Conservation (phyloP, 1,140 invertebrate species). For the Platyura marginata region DNA sequence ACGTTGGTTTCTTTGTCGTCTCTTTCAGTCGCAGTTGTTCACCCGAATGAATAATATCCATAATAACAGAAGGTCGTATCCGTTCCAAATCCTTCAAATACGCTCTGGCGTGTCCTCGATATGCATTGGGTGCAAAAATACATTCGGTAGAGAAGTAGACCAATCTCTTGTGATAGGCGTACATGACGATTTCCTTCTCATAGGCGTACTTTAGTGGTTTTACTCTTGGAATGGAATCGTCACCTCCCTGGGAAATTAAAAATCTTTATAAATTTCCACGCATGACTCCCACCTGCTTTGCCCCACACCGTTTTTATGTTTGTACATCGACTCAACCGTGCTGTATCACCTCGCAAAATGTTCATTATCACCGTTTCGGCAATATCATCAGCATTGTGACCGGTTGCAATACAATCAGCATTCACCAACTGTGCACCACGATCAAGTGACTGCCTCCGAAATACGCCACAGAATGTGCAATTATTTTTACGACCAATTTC, state of each 20-base stretch:
- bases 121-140: conserved; percentile 96
- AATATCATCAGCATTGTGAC: conserved; percentile 99
- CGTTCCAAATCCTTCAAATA: conserved; percentile 94
- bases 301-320: conserved; percentile 61
- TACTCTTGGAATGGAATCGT: conserved; percentile 76
- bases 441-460: conserved; percentile 89
- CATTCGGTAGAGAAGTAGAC: conserved; percentile 99
- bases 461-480: conserved; percentile 98
- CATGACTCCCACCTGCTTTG: conserved; percentile 1
- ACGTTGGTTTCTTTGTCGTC: conserved; percentile 58
- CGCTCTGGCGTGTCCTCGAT: conserved; percentile 80
- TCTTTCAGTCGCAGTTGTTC: conserved; percentile 73
- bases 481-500: conserved; percentile 94
- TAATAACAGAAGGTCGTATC: conserved; percentile 80
- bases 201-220: conserved; percentile 98
- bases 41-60: conserved; percentile 95
- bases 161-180: conserved; percentile 93
- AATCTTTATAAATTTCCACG: conserved; percentile 2
- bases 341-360: conserved; percentile 90
- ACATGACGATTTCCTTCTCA: conserved; percentile 99
- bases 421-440: conserved; percentile 71
- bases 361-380: conserved; percentile 99
- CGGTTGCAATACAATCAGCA: conserved; percentile 90
- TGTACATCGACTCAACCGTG: conserved; percentile 79
- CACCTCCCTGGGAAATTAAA: conserved; percentile 43